phyloP scores from a whole-genome alignment of 2,113 vertebrate species.

The Oenanthe melanoleuca region DNA sequence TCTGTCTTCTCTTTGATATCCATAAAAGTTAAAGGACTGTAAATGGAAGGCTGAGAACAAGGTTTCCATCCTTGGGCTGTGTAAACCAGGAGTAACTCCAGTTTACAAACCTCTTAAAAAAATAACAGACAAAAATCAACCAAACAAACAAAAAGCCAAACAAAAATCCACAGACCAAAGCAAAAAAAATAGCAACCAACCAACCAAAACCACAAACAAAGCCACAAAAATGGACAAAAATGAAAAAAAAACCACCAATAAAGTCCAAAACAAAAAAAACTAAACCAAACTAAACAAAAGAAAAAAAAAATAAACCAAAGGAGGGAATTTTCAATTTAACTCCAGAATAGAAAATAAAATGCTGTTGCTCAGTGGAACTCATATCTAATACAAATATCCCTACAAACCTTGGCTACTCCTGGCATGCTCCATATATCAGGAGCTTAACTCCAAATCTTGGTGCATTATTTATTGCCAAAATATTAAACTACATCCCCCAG shows the following conservation, averaged over 20 bases:
- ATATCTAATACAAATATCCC: background rate
- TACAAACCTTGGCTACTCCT: background rate
- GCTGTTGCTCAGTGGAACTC: background rate
- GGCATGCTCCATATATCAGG: background rate
- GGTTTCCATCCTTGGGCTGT: background rate
- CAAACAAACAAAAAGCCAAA: background rate
- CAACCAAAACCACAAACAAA: background rate
- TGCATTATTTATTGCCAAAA: background rate
- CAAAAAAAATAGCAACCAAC: background rate
- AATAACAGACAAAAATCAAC: accelerated
- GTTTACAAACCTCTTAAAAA: background rate
- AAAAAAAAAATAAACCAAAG: background rate
- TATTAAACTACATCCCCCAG: background rate
- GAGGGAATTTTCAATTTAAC: background rate
- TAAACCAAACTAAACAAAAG: background rate
- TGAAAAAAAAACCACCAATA: accelerated
- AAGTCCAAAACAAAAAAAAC: background rate
- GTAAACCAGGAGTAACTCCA: background rate
- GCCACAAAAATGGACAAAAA: background rate
- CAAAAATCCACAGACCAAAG: background rate
- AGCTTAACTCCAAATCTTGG: background rate
- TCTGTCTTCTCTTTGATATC: background rate
- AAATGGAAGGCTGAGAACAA: background rate
- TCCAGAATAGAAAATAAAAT: background rate
- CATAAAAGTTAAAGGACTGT: background rate